These are phyloP conservation scores for Nemotelus nigrinus DNA, from an alignment of 2,888 invertebrate genomes.

Conservation along the genomic window DNA sequence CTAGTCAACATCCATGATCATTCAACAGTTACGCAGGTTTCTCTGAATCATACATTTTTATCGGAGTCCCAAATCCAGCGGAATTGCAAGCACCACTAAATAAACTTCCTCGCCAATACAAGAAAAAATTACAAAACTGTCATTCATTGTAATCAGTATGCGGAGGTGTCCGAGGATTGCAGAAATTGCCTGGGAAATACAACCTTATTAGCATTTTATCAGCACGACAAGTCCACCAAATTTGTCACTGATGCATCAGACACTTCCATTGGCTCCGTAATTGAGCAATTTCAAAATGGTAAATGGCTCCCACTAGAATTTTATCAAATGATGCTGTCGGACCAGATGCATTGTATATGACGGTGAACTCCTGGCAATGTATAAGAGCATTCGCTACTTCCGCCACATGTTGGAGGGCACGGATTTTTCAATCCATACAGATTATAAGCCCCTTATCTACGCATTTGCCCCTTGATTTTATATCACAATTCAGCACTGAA, in stretches of 20 bases:
- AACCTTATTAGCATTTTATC: neutral
- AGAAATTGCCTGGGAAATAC: neutral
- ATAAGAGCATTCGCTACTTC: too few relatives aligned
- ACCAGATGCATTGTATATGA: neutral
- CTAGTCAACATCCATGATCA: neutral
- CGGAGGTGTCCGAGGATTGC: neutral
- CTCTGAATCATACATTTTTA: neutral
- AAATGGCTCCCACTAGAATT: neutral
- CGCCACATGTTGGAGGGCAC: neutral
- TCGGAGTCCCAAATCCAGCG: neutral
- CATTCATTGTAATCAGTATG: neutral
- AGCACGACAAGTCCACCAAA: neutral
- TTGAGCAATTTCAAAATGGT: neutral
- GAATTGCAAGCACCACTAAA: neutral
- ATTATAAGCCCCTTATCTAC: neutral
- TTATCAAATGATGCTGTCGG: neutral
- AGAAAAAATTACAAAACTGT: neutral
- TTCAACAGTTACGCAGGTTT: neutral
- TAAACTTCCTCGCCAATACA: conserved; percentile 1
- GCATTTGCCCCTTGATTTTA: neutral
- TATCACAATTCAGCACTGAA: neutral
- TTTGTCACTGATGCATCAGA: conserved; percentile 1
- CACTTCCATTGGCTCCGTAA: neutral
- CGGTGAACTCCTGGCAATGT: neutral
- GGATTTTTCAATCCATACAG: neutral